Evolutionary conservation across 2,888 invertebrate species (phyloP).

Genomic region (Allygus modestus): DNA sequence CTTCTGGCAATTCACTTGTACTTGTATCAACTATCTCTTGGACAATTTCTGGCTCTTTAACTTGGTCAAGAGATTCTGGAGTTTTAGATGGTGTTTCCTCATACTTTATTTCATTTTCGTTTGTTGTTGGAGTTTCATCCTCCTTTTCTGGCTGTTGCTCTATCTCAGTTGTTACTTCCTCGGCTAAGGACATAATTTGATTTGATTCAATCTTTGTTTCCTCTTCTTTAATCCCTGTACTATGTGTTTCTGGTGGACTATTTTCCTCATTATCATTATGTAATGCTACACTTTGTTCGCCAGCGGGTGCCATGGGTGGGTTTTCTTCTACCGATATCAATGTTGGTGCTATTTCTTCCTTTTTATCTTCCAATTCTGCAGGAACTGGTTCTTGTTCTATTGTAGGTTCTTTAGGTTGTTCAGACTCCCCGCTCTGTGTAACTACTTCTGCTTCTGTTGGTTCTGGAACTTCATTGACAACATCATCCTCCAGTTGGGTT

Average conservation of each 20-base stretch:
- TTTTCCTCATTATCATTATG: not conserved
- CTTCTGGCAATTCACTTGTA: constrained; percentile 61
- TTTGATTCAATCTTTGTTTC: constrained; percentile 4
- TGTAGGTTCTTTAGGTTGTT: constrained; percentile 4
- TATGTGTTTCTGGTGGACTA: not conserved
- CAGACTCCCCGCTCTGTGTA: not conserved
- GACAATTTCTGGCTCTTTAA: constrained; percentile 58
- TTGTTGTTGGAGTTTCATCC: not conserved
- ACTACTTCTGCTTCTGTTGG: constrained; percentile 3
- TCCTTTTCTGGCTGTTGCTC: not conserved
- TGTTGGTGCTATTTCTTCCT: not conserved
- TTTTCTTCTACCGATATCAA: not conserved
- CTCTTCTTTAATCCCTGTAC: not conserved
- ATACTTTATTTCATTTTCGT: constrained; percentile 34
- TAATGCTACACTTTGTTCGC: not conserved
- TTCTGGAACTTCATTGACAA: not conserved
- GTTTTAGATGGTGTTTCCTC: constrained; percentile 64
- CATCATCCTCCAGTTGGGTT: constrained; percentile 1
- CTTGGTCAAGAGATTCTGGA: constrained; percentile 65
- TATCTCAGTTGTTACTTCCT: not conserved
- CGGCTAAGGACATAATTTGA: not conserved
- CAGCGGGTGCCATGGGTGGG: not conserved
- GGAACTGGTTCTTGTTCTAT: not conserved
- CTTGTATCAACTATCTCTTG: constrained; percentile 64
- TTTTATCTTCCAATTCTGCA: not conserved